These are phyloP conservation scores for Scolanthus callimorphus DNA, from an alignment of 92 coral and sea anemone species.

Conservation along the genomic window DNA sequence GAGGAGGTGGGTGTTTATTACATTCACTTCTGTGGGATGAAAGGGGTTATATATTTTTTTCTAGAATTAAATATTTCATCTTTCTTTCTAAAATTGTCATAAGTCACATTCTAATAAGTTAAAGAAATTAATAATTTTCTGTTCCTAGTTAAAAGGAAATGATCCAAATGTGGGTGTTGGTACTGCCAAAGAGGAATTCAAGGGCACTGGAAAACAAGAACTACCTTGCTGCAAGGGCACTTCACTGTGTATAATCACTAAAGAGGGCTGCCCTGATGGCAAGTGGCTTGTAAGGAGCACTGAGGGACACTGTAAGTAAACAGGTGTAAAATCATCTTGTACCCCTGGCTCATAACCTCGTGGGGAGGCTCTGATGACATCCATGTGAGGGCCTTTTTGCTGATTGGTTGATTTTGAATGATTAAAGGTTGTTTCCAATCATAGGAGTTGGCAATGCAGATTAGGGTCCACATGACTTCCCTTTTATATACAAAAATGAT, in stretches of 20 bases:
- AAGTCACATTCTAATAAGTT: neutral
- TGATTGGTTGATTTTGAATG: no score
- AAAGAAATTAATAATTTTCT: neutral
- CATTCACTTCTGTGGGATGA: neutral
- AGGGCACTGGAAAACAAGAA: conserved; percentile 65
- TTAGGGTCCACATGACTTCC: no score
- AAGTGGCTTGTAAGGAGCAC: conserved; percentile 76
- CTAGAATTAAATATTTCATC: no score
- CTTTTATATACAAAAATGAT: no score
- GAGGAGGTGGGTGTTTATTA: no score
- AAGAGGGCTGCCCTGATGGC: conserved; percentile 54
- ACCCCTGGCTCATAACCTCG: no score
- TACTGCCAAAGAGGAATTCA: conserved; percentile 39
- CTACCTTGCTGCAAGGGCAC: conserved; percentile 48
- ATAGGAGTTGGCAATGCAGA: no score
- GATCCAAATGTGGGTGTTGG: conserved; percentile 38
- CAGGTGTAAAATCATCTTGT: neutral
- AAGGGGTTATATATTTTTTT: no score
- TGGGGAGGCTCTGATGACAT: no score
- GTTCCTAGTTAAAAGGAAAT: conserved; percentile 54
- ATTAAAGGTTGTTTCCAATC: no score
- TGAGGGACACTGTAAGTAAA: conserved; percentile 74
- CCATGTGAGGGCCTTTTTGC: no score
- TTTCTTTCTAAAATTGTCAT: neutral
- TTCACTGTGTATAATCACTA: conserved; percentile 25